Conservation (phyloP, 2,113 vertebrate genomes). For the Ameiurus melas region DNA sequence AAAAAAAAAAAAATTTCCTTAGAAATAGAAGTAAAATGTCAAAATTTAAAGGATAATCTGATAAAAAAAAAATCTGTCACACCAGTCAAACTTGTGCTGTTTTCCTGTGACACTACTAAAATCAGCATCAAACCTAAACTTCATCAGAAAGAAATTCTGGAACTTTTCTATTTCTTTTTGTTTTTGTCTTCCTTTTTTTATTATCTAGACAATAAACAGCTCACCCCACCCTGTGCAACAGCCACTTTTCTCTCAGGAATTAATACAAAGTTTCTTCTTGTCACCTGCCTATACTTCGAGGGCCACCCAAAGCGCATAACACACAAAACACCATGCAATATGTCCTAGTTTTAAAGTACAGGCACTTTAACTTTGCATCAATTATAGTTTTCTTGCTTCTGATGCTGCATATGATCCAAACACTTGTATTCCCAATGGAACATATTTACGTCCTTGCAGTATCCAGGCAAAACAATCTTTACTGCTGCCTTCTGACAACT, state of each 20-base stretch:
- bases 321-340: background rate
- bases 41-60: constrained; percentile 15
- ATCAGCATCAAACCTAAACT: constrained; percentile 9
- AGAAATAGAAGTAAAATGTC: background rate
- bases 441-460: constrained; percentile 15
- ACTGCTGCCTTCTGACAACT: constrained; percentile 28
- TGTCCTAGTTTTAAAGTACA: constrained; percentile 23
- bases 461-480: constrained; percentile 18
- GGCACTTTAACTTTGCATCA: background rate
- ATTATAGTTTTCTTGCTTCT: background rate
- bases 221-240: background rate
- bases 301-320: constrained; percentile 5
- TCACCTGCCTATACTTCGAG: background rate
- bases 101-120: background rate
- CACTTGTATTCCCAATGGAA: constrained; percentile 5
- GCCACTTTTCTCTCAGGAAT: constrained; percentile 15
- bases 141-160: constrained; percentile 23
- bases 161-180: constrained; percentile 16
- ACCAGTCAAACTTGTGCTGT: constrained; percentile 18
- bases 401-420: background rate
- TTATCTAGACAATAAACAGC: constrained; percentile 29
- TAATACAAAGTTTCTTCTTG: constrained; percentile 10
- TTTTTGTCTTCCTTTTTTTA: constrained; percentile 25
- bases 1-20: too few species aligned
- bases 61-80: constrained; percentile 1